Evolutionary conservation across 2,888 invertebrate species (phyloP).

Genomic region (Drosophila aldrichi): DNA sequence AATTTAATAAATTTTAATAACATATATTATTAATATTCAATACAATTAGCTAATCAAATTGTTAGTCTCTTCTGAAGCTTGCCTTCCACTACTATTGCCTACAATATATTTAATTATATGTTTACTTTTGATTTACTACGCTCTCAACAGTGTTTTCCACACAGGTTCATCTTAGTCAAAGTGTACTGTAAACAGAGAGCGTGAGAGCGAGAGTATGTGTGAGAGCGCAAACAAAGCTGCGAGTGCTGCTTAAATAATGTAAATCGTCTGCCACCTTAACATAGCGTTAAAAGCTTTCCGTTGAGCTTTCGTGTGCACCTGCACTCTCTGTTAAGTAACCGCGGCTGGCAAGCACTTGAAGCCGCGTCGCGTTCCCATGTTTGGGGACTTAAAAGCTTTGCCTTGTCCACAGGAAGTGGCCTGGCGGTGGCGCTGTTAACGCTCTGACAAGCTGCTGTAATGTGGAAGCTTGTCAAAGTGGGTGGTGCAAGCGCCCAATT

Average conservation of each 20-base stretch:
- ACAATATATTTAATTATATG: background rate
- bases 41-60: background rate
- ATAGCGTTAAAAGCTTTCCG: slow-evolving; percentile 67
- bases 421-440: slow-evolving; percentile 55
- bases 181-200: slow-evolving; percentile 49
- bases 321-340: slow-evolving; percentile 61
- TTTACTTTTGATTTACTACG: background rate
- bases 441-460: slow-evolving; percentile 56
- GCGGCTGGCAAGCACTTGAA: slow-evolving; percentile 35
- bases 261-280: slow-evolving; percentile 63
- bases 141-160: background rate
- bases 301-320: slow-evolving; percentile 58
- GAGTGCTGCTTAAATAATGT: slow-evolving; percentile 75
- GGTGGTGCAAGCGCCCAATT: background rate
- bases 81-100: background rate
- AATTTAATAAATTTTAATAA: too few species aligned
- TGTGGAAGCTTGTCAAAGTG: slow-evolving; percentile 35
- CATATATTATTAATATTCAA: background rate
- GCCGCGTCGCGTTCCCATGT: slow-evolving; percentile 19
- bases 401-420: slow-evolving; percentile 73
- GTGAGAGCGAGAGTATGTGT: slow-evolving; percentile 5
- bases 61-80: background rate
- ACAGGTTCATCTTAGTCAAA: slow-evolving; percentile 17
- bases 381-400: slow-evolving; percentile 70
- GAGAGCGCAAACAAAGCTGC: slow-evolving; percentile 54